Evolutionary conservation across 1,140 invertebrate genomes (phyloP).

Genomic region (Arctopsyche grandis): DNA sequence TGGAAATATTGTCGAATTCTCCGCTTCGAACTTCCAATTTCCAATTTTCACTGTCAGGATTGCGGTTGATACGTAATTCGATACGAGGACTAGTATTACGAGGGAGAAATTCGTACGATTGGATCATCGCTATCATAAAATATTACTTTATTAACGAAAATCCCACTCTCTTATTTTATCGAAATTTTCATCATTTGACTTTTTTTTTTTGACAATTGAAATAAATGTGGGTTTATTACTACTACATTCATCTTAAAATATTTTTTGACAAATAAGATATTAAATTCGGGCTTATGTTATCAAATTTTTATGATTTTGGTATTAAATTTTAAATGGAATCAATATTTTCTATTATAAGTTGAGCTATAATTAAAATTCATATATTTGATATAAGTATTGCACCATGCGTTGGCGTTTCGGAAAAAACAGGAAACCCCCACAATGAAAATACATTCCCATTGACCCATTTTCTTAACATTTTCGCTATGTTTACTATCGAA

Average conservation of each 20-base stretch:
- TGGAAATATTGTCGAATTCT: conserved; percentile 17
- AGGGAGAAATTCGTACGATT: not conserved
- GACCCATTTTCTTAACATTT: conserved; percentile 32
- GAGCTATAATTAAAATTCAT: conserved; percentile 19
- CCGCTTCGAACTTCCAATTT: conserved; percentile 4
- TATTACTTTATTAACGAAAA: conserved; percentile 28
- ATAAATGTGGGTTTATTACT: too few species aligned
- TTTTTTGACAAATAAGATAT: too few species aligned
- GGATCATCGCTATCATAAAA: not conserved
- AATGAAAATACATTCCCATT: conserved; percentile 31
- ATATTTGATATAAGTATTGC: conserved; percentile 6
- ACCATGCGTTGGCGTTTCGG: conserved; percentile 3
- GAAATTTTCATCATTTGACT: not conserved
- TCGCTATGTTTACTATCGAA: conserved; percentile 11
- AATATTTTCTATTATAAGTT: not conserved
- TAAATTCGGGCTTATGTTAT: too few species aligned
- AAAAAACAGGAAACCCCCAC: conserved; percentile 28
- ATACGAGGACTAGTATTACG: not conserved
- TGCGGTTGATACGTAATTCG: conserved; percentile 11
- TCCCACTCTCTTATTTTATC: conserved; percentile 3
- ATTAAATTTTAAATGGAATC: too few species aligned
- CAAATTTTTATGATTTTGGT: too few species aligned
- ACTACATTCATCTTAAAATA: too few species aligned
- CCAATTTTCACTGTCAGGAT: not conserved
- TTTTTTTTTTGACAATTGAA: not conserved